Base-by-base conservation (phyloP, 1,140 invertebrate genomes). In the Papilio aristodemus region DNA sequence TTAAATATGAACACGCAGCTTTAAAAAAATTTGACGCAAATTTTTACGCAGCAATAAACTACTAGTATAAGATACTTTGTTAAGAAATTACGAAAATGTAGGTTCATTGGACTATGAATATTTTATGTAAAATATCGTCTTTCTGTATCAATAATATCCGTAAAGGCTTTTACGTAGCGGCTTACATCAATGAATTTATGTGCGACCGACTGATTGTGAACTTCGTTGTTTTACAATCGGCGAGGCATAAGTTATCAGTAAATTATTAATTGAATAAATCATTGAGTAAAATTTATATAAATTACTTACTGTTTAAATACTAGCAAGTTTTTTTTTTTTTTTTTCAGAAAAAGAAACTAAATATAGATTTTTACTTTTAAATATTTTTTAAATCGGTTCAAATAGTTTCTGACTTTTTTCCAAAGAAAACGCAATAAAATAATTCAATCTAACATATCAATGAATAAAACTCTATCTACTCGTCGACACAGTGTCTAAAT, bases 81-180 rank as follows among this genome's bases (percentile, higher is more conserved):
- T 46, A 54, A 11, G 19, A 54, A 54, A 54, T 54, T 54, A 54
- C 19, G 46, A 22, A 54, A 46, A 46, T 43, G 8, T 14, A 43
- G 17, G 43, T 46, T 19, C 19, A 46, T 54, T 54, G 19, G 11
- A 22, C 8, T 9, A 54, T 54, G 46, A 54, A 54, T 54, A 54
- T 54, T 54, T 54, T 4, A 54, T 54, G 46, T 54, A 25, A 54
- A 22, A 14, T 54, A 54, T 54, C 19, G 46, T 11, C 27, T 32
- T 54, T 22, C 46, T 25, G 11, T 10, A 54, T 32, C 27, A 22
- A 54, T 46, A 46, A 17, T 22, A 46, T 22, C 43, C 17, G 17
- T 46, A 46, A 46, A 46, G 19, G 17, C 17, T 9, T 46, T 46
- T 19, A 46, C 43, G 17, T 17, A 46, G 9, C 8, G n/a, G 8